Percentiles rank a stretch among this genome's conserved stretches.
Conservation (phyloP, 2,797 vertebrate species). For the Decapterus maruadsi region DNA sequence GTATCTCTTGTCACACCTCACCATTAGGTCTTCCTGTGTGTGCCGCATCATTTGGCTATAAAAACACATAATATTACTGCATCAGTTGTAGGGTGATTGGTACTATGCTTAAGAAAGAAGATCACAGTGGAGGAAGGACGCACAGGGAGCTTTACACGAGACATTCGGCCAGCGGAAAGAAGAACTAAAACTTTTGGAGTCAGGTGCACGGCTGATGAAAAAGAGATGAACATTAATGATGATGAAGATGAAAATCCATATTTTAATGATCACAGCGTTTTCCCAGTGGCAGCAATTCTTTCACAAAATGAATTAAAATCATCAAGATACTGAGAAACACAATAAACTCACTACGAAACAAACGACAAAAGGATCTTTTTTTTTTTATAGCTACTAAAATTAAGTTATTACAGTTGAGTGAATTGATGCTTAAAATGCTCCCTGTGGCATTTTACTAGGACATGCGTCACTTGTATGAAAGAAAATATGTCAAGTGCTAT, state of each 20-base stretch:
- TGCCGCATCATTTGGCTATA: constrained; percentile 1
- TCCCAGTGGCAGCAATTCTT: background rate
- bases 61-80: constrained; percentile 11
- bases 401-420: background rate
- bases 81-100: constrained; percentile 7
- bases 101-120: constrained; percentile 13
- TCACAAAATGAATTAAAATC: constrained; percentile 6
- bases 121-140: background rate
- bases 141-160: constrained; percentile 28
- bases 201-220: constrained; percentile 4
- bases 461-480: too few species aligned
- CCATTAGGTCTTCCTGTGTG: constrained; percentile 6
- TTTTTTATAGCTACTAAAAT: background rate
- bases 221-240: background rate
- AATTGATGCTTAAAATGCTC: background rate
- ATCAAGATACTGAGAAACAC: background rate
- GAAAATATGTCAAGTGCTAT: too few species aligned
- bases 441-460: background rate
- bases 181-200: background rate
- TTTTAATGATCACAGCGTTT: constrained; percentile 14
- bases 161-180: background rate
- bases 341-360: background rate
- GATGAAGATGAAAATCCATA: background rate
- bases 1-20: background rate
- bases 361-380: background rate